Base-by-base conservation (phyloP, 2,797 vertebrate genomes). In the Yasuhikotakia modesta region DNA sequence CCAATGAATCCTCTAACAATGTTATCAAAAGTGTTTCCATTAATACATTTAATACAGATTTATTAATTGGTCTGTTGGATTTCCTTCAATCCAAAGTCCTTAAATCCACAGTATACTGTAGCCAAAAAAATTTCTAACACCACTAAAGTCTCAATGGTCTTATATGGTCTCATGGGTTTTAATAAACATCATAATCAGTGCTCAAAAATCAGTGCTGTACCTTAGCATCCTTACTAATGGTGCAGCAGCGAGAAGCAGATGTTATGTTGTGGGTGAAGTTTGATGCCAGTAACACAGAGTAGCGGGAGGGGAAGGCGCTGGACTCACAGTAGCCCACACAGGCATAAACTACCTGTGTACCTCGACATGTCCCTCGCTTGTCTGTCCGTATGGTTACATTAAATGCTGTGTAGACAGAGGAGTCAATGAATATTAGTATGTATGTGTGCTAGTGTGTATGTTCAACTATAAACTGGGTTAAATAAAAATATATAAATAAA, bases 261-360 rank as follows among this genome's bases (percentile, higher is more conserved):
- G 96, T 96, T 90, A 97, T 91, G 83, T 95, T 96, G 89, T 93
- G 96, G 24, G 91, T 93, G 86, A 94, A 96, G 87, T 93, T 92
- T 68, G 95, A 96, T 32, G 95, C 96, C 86, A 91, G 87, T 84
- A 95, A 90, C 55, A 97, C 94, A 0, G 95, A 95, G 89, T 94
- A 94, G 32, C 94, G 91, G 30, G 95, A 96, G 0, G 96, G 95
- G 81, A 97, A 97, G 63, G 96, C 95, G 0, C 95, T 95, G 79
- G 96, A 97, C 84, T 97, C 95, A 0, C 96, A 97, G 90, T 95
- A 93, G 46, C 95, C 96, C 65, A 96, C 95, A 6, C 96, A 97
- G 61, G 95, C 96, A 35, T 95, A 88, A n/a, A 94, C 92, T 72
- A 92, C 79, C 1, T 93, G 93, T 67, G 90, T 90, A 50, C 95